A percentile compares a stretch with the other conserved stretches of the same genome.
These are phyloP conservation scores for Zaprionus nigranus DNA, from an alignment of 1,140 invertebrate genomes.

Conservation along the genomic window DNA sequence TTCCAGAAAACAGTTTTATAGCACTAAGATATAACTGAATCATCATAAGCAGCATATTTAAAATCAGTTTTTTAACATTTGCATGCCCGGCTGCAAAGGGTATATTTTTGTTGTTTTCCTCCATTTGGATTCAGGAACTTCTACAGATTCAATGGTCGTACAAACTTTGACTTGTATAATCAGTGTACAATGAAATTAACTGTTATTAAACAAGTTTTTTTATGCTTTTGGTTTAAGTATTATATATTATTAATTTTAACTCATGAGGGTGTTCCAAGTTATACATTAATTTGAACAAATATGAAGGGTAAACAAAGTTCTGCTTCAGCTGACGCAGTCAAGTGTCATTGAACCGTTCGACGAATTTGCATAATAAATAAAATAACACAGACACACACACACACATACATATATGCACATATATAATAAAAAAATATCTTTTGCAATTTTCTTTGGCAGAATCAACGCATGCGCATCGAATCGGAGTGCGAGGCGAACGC, in stretches of 20 bases:
- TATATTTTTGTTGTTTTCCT: no score
- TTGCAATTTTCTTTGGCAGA: slow-evolving; percentile 61
- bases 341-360: not conserved
- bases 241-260: no score
- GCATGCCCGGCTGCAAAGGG: no score
- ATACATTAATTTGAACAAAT: not conserved
- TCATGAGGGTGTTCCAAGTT: no score
- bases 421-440: slow-evolving; percentile 6
- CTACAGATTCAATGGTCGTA: no score
- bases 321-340: not conserved
- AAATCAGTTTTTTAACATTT: no score
- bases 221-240: no score
- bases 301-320: not conserved
- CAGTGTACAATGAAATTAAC: no score
- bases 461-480: slow-evolving; percentile 82
- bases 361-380: slow-evolving; percentile 1
- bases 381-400: not conserved
- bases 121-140: no score
- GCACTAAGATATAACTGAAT: not conserved
- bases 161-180: no score
- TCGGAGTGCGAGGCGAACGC: slow-evolving; percentile 71
- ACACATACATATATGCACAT: not conserved
- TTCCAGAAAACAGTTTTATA: not conserved
- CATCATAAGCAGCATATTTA: no score
- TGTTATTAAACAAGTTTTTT: no score